phyloP scores from a whole-genome alignment of 2,888 invertebrate genomes.

The Cosmia pyralina region DNA sequence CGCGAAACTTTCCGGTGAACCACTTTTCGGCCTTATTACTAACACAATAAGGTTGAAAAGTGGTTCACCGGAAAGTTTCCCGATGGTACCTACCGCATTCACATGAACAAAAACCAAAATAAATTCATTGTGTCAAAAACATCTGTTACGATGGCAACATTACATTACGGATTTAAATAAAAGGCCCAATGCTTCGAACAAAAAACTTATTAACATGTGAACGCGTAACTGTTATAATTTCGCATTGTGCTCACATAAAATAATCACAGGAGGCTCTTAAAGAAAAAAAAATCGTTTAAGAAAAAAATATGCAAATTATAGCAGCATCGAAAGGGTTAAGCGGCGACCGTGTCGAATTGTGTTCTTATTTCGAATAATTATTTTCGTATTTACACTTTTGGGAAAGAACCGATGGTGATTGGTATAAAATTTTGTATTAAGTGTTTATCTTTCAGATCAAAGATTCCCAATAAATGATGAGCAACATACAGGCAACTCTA shows the following conservation, averaged over 20 bases:
- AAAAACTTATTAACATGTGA: constrained; percentile 86
- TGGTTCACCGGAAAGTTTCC: too few relatives aligned
- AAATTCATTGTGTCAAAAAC: constrained; percentile 66
- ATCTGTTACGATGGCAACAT: constrained; percentile 69
- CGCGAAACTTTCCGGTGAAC: too few relatives aligned
- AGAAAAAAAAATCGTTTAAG: constrained; percentile 75
- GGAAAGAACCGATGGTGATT: not conserved
- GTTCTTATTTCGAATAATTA: constrained; percentile 69
- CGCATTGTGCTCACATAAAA: constrained; percentile 77
- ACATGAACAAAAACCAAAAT: constrained; percentile 54
- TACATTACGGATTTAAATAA: constrained; percentile 70
- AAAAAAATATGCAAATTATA: constrained; percentile 75
- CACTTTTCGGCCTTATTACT: too few relatives aligned
- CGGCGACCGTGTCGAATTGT: constrained; percentile 68
- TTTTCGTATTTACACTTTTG: constrained; percentile 62
- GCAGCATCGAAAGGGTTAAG: constrained; percentile 73
- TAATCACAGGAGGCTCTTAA: constrained; percentile 76
- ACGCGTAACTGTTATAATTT: constrained; percentile 82
- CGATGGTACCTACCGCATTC: not conserved
- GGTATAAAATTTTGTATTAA: not conserved
- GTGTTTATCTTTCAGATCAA: not conserved
- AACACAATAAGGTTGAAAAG: too few relatives aligned
- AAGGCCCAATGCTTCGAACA: constrained; percentile 68
- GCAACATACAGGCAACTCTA: too few relatives aligned
- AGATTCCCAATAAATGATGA: not conserved